Evolutionary conservation across 2,888 invertebrate species (phyloP).

Genomic region (Hofmannophila pseudospretella): DNA sequence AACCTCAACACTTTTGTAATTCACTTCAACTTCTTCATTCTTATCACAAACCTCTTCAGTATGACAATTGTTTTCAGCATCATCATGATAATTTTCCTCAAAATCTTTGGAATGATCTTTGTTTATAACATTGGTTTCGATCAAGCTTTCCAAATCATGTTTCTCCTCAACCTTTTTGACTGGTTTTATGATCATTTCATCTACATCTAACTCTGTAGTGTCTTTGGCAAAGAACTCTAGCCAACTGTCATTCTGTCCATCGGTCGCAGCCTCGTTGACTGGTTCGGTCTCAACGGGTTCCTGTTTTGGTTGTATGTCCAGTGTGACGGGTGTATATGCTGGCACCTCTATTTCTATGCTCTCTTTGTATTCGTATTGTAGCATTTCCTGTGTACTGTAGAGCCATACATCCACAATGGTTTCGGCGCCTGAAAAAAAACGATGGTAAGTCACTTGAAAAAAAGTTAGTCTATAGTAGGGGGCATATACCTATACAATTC

Average conservation of each 20-base stretch:
- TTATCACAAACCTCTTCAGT: background rate
- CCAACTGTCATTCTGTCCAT: slow-evolving; percentile 46
- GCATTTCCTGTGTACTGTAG: slow-evolving; percentile 68
- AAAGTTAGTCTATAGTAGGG: too few species aligned
- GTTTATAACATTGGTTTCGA: slow-evolving; percentile 14
- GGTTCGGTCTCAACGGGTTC: slow-evolving; percentile 9
- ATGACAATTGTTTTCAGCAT: background rate
- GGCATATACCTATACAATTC: too few species aligned
- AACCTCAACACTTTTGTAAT: background rate
- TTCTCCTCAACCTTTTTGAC: slow-evolving; percentile 32
- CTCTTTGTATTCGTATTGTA: slow-evolving; percentile 52
- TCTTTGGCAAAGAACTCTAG: slow-evolving; percentile 61
- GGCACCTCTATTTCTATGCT: slow-evolving; percentile 16
- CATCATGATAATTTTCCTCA: background rate
- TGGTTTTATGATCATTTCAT: slow-evolving; percentile 64
- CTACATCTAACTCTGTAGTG: slow-evolving; percentile 54
- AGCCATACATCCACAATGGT: slow-evolving; percentile 87
- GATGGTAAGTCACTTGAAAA: too few species aligned
- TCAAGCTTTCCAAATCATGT: slow-evolving; percentile 15
- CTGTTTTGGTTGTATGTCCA: slow-evolving; percentile 10
- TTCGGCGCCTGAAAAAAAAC: too few species aligned
- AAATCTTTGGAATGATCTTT: slow-evolving; percentile 10
- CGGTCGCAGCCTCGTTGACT: slow-evolving; percentile 11
- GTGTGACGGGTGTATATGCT: slow-evolving; percentile 12
- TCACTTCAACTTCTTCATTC: background rate